Percentiles rank a stretch among this genome's conserved stretches.
Evolutionary conservation across 2,888 invertebrate species (phyloP).

Genomic region (Eueremaeus valkanovi): DNA sequence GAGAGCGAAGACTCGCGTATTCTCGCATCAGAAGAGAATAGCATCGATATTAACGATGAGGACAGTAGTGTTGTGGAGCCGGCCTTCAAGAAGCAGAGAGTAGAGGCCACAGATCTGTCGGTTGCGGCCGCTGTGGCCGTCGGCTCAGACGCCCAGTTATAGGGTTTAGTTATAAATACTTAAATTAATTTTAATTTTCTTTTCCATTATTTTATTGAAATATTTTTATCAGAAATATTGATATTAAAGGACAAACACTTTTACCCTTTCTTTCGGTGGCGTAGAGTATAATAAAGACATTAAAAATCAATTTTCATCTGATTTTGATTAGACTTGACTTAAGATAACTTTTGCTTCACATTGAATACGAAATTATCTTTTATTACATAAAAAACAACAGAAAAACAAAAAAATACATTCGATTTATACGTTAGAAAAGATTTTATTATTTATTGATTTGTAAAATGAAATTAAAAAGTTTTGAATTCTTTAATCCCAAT

Average conservation of each 20-base stretch:
- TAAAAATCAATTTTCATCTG: too few relatives aligned
- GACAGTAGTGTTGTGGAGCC: slow-evolving; percentile 20
- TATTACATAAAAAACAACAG: too few relatives aligned
- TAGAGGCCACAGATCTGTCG: neutral
- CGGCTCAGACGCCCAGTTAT: slow-evolving; percentile 30
- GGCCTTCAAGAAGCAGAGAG: slow-evolving; percentile 38
- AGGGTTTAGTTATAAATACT: neutral
- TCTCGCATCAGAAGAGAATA: slow-evolving; percentile 28
- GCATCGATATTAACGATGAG: slow-evolving; percentile 20
- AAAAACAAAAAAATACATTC: too few relatives aligned
- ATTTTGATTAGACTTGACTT: too few relatives aligned
- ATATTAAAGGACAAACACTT: neutral
- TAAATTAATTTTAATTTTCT: neutral
- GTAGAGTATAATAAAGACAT: neutral
- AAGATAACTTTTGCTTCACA: too few relatives aligned
- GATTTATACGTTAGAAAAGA: too few relatives aligned
- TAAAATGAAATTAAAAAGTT: too few relatives aligned
- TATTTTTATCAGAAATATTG: neutral
- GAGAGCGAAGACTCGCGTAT: slow-evolving; percentile 29
- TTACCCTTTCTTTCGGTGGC: slow-evolving; percentile 26
- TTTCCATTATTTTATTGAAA: neutral
- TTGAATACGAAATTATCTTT: too few relatives aligned
- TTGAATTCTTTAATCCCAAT: too few relatives aligned
- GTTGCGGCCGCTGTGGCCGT: slow-evolving; percentile 7
- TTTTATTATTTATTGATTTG: too few relatives aligned